Conservation (phyloP, 2,797 vertebrate genomes). For the Falco concolor region DNA sequence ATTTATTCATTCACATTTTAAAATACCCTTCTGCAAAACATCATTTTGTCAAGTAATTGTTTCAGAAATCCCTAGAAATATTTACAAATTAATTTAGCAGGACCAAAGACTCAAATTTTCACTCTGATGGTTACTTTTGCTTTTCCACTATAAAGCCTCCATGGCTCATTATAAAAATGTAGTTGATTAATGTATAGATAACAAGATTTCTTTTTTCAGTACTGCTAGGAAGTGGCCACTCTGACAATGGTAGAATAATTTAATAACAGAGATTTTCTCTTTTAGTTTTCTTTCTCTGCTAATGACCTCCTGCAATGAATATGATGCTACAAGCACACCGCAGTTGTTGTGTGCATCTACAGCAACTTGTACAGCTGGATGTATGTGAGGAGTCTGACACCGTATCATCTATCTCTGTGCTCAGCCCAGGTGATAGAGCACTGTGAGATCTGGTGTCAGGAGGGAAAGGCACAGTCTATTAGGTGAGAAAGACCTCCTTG, state of each 20-base stretch:
- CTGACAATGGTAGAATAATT: slow-evolving; percentile 27
- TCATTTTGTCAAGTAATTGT: background rate
- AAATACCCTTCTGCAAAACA: background rate
- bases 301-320: background rate
- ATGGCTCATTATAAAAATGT: background rate
- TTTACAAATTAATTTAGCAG: slow-evolving; percentile 13
- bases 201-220: background rate
- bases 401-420: background rate
- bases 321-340: background rate
- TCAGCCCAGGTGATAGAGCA: background rate
- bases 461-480: background rate
- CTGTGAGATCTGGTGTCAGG: background rate
- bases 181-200: slow-evolving; percentile 8
- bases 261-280: background rate
- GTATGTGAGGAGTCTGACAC: background rate
- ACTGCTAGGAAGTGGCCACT: background rate
- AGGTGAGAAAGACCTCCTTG: background rate
- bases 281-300: background rate
- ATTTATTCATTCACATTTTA: background rate
- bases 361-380: background rate
- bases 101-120: background rate
- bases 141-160: background rate
- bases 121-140: background rate
- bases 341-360: background rate
- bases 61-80: slow-evolving; percentile 15